Conservation (phyloP, 2,888 invertebrate genomes). For the Parnassius apollo region DNA sequence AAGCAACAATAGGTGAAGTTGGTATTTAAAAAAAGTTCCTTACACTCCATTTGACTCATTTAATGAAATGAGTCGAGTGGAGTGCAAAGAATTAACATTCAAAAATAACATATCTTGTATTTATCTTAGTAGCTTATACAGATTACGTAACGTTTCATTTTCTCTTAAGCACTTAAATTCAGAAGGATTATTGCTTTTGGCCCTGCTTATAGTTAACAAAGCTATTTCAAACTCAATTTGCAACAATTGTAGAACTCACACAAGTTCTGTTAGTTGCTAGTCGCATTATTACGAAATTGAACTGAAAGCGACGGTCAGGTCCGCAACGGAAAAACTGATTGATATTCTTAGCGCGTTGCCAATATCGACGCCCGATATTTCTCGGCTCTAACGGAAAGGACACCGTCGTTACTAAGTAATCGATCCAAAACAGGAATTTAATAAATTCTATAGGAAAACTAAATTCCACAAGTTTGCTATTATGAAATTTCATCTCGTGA, state of each 20-base stretch:
- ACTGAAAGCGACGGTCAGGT: conserved; percentile 38
- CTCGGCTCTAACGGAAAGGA: conserved; percentile 36
- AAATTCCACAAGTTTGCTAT: conserved; percentile 26
- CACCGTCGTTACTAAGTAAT: conserved; percentile 36
- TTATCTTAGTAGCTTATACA: background rate
- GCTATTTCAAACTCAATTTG: conserved; percentile 3
- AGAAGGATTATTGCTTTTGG: background rate
- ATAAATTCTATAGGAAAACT: conserved; percentile 29
- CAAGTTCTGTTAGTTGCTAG: conserved; percentile 14
- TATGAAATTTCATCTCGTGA: conserved; percentile 19
- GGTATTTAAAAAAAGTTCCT: too few species aligned
- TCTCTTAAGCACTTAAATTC: background rate
- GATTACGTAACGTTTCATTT: background rate
- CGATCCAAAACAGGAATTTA: conserved; percentile 33
- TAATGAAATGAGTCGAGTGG: too few species aligned
- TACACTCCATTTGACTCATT: too few species aligned
- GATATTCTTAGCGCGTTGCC: conserved; percentile 57
- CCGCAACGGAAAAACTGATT: conserved; percentile 48
- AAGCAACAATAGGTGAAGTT: too few species aligned
- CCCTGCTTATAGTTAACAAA: background rate
- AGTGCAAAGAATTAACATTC: too few species aligned
- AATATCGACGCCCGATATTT: conserved; percentile 51
- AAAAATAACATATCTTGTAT: too few species aligned
- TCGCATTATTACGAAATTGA: conserved; percentile 25
- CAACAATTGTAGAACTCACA: conserved; percentile 3